These are phyloP conservation scores for Helicorthomorpha holstii DNA, from an alignment of 1,140 invertebrate genomes.

Conservation along the genomic window DNA sequence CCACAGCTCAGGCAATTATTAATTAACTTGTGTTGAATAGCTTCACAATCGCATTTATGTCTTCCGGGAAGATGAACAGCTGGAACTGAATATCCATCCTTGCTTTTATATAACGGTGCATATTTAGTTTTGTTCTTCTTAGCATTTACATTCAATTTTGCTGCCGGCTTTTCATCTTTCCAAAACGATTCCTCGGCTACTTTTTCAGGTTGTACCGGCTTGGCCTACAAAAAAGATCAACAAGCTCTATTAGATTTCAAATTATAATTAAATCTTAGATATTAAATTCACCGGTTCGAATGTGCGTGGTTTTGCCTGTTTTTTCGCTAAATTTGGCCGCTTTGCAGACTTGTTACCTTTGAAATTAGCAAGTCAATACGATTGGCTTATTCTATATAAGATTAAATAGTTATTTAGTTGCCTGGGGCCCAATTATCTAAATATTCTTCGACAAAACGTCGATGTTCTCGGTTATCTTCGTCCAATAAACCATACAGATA, in stretches of 20 bases:
- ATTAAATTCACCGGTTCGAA: neutral
- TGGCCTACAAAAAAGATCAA: too few species aligned
- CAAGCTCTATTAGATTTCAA: too few species aligned
- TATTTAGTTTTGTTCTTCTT: conserved; percentile 8
- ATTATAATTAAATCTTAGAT: too few species aligned
- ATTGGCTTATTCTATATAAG: neutral
- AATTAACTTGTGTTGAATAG: conserved; percentile 69
- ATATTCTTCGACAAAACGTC: neutral
- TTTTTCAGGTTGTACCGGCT: neutral
- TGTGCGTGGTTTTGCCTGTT: neutral
- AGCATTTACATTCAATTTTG: neutral
- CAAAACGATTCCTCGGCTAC: neutral
- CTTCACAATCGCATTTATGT: conserved; percentile 79
- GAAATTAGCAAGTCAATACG: neutral
- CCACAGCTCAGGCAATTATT: conserved; percentile 92
- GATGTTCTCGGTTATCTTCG: neutral
- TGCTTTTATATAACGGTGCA: conserved; percentile 9
- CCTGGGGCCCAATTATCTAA: neutral
- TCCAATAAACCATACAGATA: neutral
- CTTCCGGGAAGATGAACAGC: conserved; percentile 37
- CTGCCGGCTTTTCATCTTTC: neutral
- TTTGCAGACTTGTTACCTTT: neutral
- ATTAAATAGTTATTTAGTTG: neutral
- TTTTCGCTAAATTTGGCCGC: neutral
- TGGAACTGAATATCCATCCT: neutral